A percentile compares a stretch with the other conserved stretches of the same genome.
phyloP scores from a whole-genome alignment of 2,797 vertebrate genomes.

The Antrozous pallidus region DNA sequence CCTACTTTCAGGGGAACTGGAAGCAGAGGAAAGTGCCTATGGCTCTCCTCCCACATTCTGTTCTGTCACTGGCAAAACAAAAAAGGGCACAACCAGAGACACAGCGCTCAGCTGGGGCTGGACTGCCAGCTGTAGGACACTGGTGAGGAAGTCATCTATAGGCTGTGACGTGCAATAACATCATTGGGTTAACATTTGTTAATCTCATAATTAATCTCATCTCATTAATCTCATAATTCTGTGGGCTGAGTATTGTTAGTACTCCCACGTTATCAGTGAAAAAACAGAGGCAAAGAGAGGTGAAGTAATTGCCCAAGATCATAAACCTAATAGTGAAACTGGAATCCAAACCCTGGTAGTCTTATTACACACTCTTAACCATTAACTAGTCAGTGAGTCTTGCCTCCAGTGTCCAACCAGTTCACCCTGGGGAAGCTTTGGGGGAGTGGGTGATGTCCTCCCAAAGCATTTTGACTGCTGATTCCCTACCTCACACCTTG shows the following conservation, averaged over 20 bases:
- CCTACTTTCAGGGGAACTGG: neutral
- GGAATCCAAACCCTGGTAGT: neutral
- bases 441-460: neutral
- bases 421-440: neutral
- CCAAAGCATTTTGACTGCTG: neutral
- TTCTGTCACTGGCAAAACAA: neutral
- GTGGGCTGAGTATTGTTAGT: neutral
- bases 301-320: neutral
- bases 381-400: neutral
- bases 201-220: neutral
- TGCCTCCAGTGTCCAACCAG: neutral
- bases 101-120: neutral
- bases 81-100: neutral
- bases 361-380: neutral
- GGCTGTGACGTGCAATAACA: neutral
- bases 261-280: neutral
- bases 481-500: neutral
- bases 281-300: neutral
- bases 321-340: neutral
- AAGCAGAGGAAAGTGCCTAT: neutral
- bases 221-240: neutral
- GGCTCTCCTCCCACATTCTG: neutral
- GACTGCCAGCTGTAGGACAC: neutral
- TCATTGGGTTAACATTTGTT: neutral
- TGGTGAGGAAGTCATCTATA: neutral